Conservation (phyloP, 2,113 vertebrate genomes). For the Serilophus lunatus region DNA sequence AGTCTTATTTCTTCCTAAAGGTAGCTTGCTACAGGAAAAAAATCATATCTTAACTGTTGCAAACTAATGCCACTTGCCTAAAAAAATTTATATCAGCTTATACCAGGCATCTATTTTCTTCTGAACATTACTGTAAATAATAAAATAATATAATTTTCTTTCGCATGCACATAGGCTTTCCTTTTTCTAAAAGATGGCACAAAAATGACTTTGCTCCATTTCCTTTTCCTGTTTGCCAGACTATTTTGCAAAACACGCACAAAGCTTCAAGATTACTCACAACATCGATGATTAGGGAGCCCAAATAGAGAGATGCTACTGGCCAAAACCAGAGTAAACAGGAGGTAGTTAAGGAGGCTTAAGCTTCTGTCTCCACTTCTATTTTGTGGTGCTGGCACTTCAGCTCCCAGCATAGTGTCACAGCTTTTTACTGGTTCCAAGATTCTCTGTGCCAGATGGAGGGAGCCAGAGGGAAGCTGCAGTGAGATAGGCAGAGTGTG, state of each 20-base stretch:
- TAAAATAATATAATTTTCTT: neutral
- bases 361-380: slow-evolving; percentile 38
- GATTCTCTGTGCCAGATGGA: slow-evolving; percentile 3
- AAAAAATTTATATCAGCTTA: neutral
- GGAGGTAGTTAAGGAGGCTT: slow-evolving; percentile 36
- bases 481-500: neutral
- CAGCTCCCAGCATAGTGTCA: neutral
- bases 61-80: neutral
- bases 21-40: neutral
- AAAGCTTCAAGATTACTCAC: slow-evolving; percentile 32
- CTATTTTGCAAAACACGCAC: neutral
- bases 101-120: neutral
- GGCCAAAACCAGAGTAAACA: slow-evolving; percentile 35
- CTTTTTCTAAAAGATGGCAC: neutral
- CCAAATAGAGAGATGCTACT: neutral
- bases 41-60: neutral
- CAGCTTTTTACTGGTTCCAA: slow-evolving; percentile 18
- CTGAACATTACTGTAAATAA: neutral
- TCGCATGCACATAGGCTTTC: neutral
- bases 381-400: slow-evolving; percentile 32
- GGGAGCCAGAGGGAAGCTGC: neutral
- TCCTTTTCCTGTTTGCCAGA: slow-evolving; percentile 16
- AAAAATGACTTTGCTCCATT: neutral
- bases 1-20: neutral
- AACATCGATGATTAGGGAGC: slow-evolving; percentile 1